Conservation (phyloP, 2,888 invertebrate species). For the Notodonta dromedarius region DNA sequence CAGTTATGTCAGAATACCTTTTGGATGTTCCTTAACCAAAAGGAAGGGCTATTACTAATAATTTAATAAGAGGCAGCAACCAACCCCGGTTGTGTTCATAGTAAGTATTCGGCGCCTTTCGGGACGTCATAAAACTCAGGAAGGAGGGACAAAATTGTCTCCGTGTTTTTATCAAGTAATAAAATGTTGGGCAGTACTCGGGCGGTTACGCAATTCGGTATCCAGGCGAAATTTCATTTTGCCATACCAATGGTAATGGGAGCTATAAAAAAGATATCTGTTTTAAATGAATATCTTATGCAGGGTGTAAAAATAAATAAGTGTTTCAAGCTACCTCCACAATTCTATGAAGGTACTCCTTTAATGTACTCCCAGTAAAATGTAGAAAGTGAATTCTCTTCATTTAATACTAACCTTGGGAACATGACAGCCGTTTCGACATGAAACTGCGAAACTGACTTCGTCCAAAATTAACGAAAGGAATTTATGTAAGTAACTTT, state of each 20-base stretch:
- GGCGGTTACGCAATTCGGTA: conserved; percentile 58
- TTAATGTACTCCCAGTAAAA: background rate
- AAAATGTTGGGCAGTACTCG: conserved; percentile 57
- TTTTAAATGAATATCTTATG: conserved; percentile 43
- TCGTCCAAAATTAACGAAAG: conserved; percentile 3
- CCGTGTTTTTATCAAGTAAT: conserved; percentile 67
- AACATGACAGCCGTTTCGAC: background rate
- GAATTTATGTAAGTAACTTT: conserved; percentile 4
- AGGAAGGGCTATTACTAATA: conserved; percentile 19
- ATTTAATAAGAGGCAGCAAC: conserved; percentile 28
- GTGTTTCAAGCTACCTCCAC: background rate
- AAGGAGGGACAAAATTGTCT: conserved; percentile 53
- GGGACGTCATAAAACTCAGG: conserved; percentile 47
- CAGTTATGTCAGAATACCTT: background rate
- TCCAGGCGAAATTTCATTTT: conserved; percentile 54
- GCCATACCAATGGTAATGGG: conserved; percentile 45
- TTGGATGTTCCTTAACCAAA: background rate
- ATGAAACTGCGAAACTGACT: conserved; percentile 1
- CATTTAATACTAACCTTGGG: background rate
- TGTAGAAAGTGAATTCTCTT: background rate
- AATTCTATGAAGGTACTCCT: background rate
- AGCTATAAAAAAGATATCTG: conserved; percentile 45
- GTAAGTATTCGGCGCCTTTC: conserved; percentile 45
- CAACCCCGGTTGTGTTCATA: conserved; percentile 39
- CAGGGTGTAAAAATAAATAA: conserved; percentile 15